These are phyloP conservation scores for Myathropa florea DNA, from an alignment of 2,888 invertebrate genomes.

Conservation along the genomic window DNA sequence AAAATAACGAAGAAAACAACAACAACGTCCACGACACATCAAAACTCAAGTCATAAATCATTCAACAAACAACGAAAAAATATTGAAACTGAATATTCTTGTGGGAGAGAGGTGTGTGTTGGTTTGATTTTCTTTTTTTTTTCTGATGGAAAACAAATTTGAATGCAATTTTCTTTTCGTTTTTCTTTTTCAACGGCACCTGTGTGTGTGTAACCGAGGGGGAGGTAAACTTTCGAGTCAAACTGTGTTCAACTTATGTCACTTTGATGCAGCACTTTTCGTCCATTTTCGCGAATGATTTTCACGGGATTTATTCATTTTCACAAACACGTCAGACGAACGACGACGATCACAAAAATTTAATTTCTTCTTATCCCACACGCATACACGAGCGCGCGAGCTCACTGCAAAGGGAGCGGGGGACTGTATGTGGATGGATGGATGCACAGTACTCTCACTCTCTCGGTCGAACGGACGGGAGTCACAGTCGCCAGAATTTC, in stretches of 20 bases:
- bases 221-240: background rate
- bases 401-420: background rate
- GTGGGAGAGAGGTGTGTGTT: conserved; percentile 57
- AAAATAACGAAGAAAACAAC: conserved; percentile 69
- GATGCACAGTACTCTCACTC: conserved; percentile 34
- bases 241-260: conserved; percentile 40
- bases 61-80: conserved; percentile 33
- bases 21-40: conserved; percentile 69
- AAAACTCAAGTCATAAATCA: conserved; percentile 63
- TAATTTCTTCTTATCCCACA: background rate
- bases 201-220: conserved; percentile 16
- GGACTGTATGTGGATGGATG: background rate
- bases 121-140: conserved; percentile 42
- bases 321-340: conserved; percentile 2
- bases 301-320: conserved; percentile 46
- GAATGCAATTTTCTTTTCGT: conserved; percentile 1
- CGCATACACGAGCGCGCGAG: background rate
- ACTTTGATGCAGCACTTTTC: conserved; percentile 49
- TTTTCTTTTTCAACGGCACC: conserved; percentile 46
- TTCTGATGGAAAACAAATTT: conserved; percentile 43
- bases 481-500: conserved; percentile 11
- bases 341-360: background rate
- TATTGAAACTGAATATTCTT: conserved; percentile 4
- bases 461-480: conserved; percentile 18
- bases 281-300: conserved; percentile 61